Evolutionary conservation across 2,797 vertebrate species (phyloP).

Genomic region (Mormyrops attenuatus): DNA sequence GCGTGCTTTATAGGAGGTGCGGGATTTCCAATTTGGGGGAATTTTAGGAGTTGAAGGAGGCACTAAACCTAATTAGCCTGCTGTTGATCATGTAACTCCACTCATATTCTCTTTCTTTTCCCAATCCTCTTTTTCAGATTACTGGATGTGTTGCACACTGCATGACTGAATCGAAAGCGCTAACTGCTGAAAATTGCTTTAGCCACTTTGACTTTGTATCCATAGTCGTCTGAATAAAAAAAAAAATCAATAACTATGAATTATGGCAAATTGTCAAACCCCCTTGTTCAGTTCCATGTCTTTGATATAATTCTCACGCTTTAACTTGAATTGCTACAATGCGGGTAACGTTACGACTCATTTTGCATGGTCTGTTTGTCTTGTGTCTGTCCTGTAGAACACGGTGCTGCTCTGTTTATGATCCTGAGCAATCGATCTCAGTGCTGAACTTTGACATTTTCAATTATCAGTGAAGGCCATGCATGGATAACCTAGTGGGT

Average conservation of each 20-base stretch:
- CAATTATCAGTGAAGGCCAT: neutral
- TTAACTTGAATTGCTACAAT: neutral
- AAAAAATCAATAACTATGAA: constrained; percentile 58
- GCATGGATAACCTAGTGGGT: neutral
- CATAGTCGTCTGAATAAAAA: constrained; percentile 56
- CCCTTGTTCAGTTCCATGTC: constrained; percentile 49
- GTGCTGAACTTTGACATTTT: neutral
- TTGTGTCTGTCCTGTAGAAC: neutral
- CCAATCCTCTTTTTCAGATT: neutral
- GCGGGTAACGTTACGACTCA: neutral
- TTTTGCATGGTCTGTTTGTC: neutral
- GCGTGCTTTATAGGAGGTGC: neutral
- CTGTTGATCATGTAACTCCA: constrained; percentile 28
- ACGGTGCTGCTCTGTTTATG: neutral
- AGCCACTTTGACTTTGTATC: constrained; percentile 50
- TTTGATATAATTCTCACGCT: neutral
- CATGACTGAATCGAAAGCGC: constrained; percentile 45
- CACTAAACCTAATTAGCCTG: neutral
- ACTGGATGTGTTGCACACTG: constrained; percentile 16
- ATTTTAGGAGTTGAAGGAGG: neutral
- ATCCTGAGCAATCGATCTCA: neutral
- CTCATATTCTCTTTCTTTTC: constrained; percentile 4
- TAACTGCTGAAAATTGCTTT: constrained; percentile 31
- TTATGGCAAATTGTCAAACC: constrained; percentile 54
- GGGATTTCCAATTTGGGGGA: neutral